Conservation (phyloP, 1,140 invertebrate genomes). For the Adelges cooleyi region DNA sequence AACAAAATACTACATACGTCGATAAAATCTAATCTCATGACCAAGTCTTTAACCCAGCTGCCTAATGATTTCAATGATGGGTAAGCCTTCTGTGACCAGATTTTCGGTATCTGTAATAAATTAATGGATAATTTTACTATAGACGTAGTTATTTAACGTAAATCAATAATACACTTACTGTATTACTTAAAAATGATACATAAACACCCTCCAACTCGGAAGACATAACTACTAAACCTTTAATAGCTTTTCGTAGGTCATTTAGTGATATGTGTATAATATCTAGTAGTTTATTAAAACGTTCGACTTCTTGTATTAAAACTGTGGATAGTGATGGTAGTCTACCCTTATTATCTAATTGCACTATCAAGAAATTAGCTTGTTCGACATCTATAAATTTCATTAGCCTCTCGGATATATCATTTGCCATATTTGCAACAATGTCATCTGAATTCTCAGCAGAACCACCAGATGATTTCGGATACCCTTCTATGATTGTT, state of each 20-base stretch:
- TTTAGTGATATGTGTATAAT: constrained; percentile 58
- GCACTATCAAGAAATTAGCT: constrained; percentile 41
- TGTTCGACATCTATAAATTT: constrained; percentile 49
- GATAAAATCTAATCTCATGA: constrained; percentile 65
- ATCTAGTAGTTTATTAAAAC: constrained; percentile 65
- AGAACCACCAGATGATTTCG: constrained; percentile 44
- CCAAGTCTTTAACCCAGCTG: constrained; percentile 70
- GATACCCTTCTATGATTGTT: constrained; percentile 65
- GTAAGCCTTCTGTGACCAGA: constrained; percentile 73
- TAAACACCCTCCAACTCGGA: constrained; percentile 71
- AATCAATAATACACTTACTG: constrained; percentile 38
- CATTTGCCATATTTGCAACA: constrained; percentile 56
- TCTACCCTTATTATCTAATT: constrained; percentile 53
- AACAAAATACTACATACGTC: constrained; percentile 35
- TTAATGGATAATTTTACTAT: too few relatives aligned
- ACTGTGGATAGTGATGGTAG: constrained; percentile 71
- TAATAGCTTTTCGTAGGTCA: constrained; percentile 69
- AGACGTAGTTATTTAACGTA: too few relatives aligned
- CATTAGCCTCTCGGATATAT: constrained; percentile 46
- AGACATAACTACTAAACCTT: constrained; percentile 78
- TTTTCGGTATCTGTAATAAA: constrained; percentile 50
- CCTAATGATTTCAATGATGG: constrained; percentile 72
- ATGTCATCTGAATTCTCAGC: constrained; percentile 60
- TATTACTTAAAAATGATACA: constrained; percentile 61
- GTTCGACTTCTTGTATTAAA: constrained; percentile 69